A percentile compares a stretch with the other conserved stretches of the same genome.
phyloP scores from a whole-genome alignment of 2,797 vertebrate species.

The Diglossa cyanea region DNA sequence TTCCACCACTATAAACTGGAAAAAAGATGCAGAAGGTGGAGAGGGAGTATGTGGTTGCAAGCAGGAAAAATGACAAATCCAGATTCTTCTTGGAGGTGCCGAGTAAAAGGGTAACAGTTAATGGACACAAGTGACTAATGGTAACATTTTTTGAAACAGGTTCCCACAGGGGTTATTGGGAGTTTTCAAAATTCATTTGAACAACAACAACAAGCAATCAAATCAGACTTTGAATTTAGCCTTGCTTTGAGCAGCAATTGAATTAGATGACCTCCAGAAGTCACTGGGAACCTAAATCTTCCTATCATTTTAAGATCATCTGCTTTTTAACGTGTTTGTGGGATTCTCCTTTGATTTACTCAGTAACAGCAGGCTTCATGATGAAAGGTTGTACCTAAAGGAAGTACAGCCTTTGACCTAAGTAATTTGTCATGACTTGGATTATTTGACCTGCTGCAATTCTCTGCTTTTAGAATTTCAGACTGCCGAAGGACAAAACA shows the following conservation, averaged over 20 bases:
- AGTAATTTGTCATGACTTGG: background rate
- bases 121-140: background rate
- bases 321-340: background rate
- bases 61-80: background rate
- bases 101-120: background rate
- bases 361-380: background rate
- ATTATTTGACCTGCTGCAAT: background rate
- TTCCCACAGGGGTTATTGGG: background rate
- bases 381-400: background rate
- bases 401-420: background rate
- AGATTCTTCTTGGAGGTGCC: background rate
- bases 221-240: background rate
- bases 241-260: background rate
- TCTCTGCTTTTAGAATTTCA: conserved; percentile 83
- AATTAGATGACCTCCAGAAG: background rate
- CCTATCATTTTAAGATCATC: background rate
- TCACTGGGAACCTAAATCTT: background rate
- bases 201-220: background rate
- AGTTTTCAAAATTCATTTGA: background rate
- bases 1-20: background rate
- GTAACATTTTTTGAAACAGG: background rate
- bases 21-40: background rate
- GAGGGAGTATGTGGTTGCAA: background rate
- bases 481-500: conserved; percentile 89
- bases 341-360: background rate